Evolutionary conservation across 2,797 vertebrate species (phyloP), one percentile per base, ranked within the genome.

Genomic region (Catostomus latipinnis): DNA sequence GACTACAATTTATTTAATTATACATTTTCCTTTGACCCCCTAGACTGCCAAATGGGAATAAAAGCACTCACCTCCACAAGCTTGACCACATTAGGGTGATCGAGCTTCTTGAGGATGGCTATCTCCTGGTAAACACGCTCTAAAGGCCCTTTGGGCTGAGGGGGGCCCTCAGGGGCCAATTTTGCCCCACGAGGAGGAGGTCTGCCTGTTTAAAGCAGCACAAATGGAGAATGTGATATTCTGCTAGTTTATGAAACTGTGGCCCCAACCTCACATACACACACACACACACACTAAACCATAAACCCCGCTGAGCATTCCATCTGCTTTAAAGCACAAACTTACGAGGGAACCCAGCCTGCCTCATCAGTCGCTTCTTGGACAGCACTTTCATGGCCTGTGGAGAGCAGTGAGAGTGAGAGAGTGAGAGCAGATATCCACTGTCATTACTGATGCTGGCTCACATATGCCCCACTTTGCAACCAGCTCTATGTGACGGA

Each of bases 321-420:
- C 89, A 89, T 90, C 90, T 88, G 90, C 57, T 69, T 12, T 67
- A 82, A 80, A 86, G 67, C 87, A 69, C 70, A 80, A 83, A 96
- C 98, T 98, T 94, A 98, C 98, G 96, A 83, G 98, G 98, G 84
- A 99, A 99, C 72, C 98, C 98, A 0, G 98, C 98, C 90, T 99
- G 98, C 72, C 97, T 95, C 95, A 99, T 96, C 92, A 99, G 92
- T 90, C 95, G 97, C 93, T 95, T 98, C 90, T 99, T 99, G 86
- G 98, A 99, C 86, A 99, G 92, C 84, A 99, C 97, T 89, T 99
- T 99, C 98, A 99, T 99, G 82, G 98, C 98, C 98, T 99, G 88
- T 65, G 88, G 81, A 81, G 62, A 81, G 81, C 45, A 80, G 65
- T 22, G 58, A 77, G 81, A 82, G 46, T 70, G 80, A 74, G 69